phyloP scores from a whole-genome alignment of 2,888 invertebrate genomes.

The Prenolepis imparis region DNA sequence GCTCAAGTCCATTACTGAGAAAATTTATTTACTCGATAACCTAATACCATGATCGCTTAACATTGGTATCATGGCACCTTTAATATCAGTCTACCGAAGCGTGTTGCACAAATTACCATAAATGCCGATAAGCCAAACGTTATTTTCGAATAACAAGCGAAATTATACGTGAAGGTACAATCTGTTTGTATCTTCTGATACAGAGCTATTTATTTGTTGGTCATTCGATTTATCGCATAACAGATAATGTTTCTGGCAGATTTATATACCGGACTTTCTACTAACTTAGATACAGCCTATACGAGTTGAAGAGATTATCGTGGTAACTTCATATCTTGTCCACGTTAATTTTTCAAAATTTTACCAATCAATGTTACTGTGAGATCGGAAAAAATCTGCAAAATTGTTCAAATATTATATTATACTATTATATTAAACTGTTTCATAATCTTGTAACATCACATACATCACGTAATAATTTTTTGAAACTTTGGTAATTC shows the following conservation, averaged over 20 bases:
- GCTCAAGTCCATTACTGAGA: neutral
- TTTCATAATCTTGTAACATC: neutral
- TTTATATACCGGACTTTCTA: neutral
- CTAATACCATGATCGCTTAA: conserved; percentile 65
- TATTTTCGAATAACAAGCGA: conserved; percentile 41
- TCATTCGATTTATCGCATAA: neutral
- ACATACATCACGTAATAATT: neutral
- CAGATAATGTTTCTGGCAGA: conserved; percentile 6
- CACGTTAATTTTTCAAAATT: neutral
- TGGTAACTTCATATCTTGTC: neutral
- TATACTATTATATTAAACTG: neutral
- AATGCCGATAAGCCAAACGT: conserved; percentile 39
- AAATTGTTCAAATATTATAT: neutral
- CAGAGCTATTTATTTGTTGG: neutral
- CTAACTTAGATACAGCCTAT: neutral
- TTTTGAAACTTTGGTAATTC: neutral
- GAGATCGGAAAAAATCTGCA: neutral
- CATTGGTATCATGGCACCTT: conserved; percentile 38
- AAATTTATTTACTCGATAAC: conserved; percentile 63
- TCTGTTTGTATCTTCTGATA: neutral
- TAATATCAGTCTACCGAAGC: conserved; percentile 54
- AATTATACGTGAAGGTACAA: conserved; percentile 27
- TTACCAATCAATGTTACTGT: neutral
- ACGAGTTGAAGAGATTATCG: neutral
- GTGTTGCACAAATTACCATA: conserved; percentile 54